A percentile compares a stretch with the other conserved stretches of the same genome.
Conservation (phyloP, 2,888 invertebrate species). For the Thyatira batis region DNA sequence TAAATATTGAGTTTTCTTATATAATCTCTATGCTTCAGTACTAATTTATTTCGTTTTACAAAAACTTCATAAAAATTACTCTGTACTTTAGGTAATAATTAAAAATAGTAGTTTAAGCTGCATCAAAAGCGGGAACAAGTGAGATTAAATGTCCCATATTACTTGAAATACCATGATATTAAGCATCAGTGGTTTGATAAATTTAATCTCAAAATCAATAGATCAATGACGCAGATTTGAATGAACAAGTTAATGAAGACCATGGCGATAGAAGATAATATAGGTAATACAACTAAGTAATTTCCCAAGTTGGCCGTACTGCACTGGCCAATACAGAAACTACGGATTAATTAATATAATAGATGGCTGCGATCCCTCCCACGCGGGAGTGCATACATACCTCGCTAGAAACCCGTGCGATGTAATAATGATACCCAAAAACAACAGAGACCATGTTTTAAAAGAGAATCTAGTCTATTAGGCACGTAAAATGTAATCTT, state of each 20-base stretch:
- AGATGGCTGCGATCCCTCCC: conserved; percentile 7
- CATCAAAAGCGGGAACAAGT: too few species aligned
- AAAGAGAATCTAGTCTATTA: too few species aligned
- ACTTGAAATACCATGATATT: neutral
- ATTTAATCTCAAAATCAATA: too few species aligned
- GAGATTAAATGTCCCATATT: too few species aligned
- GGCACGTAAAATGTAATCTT: too few species aligned
- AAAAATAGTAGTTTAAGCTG: too few species aligned
- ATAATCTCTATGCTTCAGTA: neutral
- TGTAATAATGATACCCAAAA: neutral
- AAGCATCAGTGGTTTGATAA: too few species aligned
- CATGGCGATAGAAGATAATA: neutral
- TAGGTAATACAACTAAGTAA: conserved; percentile 21
- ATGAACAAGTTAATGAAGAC: neutral
- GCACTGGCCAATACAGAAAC: conserved; percentile 28
- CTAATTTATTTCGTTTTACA: too few species aligned
- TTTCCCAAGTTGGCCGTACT: conserved; percentile 37
- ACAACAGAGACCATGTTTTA: too few species aligned
- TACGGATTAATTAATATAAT: conserved; percentile 33
- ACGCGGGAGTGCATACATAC: neutral
- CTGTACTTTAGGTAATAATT: too few species aligned
- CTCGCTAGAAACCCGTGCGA: neutral
- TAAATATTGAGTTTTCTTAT: neutral
- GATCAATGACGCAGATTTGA: neutral
- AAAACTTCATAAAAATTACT: too few species aligned